Percentiles rank a stretch among this genome's conserved stretches.
Evolutionary conservation across 1,140 invertebrate species (phyloP).

Genomic region (Anastatus disparis): DNA sequence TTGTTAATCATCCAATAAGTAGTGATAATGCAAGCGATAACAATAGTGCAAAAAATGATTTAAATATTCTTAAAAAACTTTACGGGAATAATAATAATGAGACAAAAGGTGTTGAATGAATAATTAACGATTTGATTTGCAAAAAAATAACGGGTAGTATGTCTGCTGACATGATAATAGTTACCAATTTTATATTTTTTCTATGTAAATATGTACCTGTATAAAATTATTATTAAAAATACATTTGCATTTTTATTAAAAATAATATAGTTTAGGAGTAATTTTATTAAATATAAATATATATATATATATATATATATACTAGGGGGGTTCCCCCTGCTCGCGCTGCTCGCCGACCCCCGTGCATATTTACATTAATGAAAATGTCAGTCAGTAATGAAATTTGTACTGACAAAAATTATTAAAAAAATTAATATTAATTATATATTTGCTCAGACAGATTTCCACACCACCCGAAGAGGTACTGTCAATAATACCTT

Average conservation of each 20-base stretch:
- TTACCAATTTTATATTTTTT: conserved; percentile 17
- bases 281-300: too few relatives aligned
- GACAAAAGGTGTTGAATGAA: not conserved
- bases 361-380: too few relatives aligned
- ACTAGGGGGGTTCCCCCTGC: too few relatives aligned
- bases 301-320: too few relatives aligned
- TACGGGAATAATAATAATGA: conserved; percentile 12
- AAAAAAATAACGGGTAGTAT: not conserved
- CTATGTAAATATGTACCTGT: not conserved
- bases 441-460: too few relatives aligned
- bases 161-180: not conserved
- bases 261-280: too few relatives aligned
- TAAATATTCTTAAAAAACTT: conserved; percentile 21
- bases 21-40: not conserved
- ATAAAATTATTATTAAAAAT: not conserved
- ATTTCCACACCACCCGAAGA: too few relatives aligned
- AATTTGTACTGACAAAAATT: too few relatives aligned
- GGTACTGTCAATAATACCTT: too few relatives aligned
- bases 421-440: too few relatives aligned
- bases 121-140: not conserved
- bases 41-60: not conserved
- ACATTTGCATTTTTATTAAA: not conserved
- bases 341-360: too few relatives aligned
- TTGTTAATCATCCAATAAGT: not conserved
- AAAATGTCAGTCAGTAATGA: too few relatives aligned